Base-by-base conservation (phyloP, 1,140 invertebrate genomes). In the Pogonomyrmex californicus region DNA sequence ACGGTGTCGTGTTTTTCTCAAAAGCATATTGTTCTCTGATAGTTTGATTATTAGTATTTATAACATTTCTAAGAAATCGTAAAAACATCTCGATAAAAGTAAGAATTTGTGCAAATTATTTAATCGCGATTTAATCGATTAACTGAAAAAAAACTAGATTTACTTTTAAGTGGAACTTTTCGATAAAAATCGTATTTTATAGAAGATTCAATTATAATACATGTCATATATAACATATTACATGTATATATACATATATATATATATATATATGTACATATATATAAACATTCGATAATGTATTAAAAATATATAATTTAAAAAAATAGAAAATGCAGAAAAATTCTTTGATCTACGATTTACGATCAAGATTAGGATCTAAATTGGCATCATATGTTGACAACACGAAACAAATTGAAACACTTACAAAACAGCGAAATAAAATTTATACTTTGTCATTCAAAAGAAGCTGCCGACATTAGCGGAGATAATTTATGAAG, bases 401-500 rank as follows among this genome's bases (percentile, higher is more conserved):
- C 12, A 3, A 36, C 10, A 9, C n/a, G 10, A 79, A 30, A 49
- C 44, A 49, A 36, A 23, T 41, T 14, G 12, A 23, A 66, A 51
- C 38, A 51, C 51, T 51, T 47, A 9, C n/a, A 49, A 66, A n/a
- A 30, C 12, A 33, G 30, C 33, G 38, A 60, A 68, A 30, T 33
- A 44, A 77, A 30, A 62, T 77, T 77, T 62, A 30, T 41, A 41
- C 4, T 30, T 12, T 5, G 17, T 30, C 23, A 1, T 44, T 36
- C 36, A 54, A 81, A 68, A 33, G 4, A 68, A 54, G 10, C 12
- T 9, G 12, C 1, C 33, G 63, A 65, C 17, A 3, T 47, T 36
- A 36, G 10, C 33, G 36, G 5, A 2, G 7, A n/a, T 77, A 63
- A 78, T 49, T 78, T 65, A 65, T 36, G 10, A 65, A 78, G 17